These are phyloP conservation scores for Macrotrachela quadricornifera DNA, from an alignment of 1,140 invertebrate genomes.

Conservation along the genomic window DNA sequence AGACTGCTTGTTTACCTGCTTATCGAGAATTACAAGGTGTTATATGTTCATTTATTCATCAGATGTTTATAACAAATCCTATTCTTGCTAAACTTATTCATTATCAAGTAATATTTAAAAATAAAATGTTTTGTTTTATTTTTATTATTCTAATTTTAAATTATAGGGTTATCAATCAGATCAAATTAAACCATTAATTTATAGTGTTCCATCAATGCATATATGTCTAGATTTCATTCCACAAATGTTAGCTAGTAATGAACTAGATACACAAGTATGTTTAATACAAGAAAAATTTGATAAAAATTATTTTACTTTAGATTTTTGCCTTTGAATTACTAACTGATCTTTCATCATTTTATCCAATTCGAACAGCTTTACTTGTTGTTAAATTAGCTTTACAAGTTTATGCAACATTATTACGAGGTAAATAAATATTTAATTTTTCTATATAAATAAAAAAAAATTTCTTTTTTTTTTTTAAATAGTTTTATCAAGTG, in stretches of 20 bases:
- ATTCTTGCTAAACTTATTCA: conserved; percentile 85
- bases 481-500: not conserved
- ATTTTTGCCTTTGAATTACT: conserved; percentile 78
- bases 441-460: not conserved
- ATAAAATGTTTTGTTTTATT: not conserved
- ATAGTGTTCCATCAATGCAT: conserved; percentile 89
- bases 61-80: conserved; percentile 85
- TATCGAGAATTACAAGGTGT: conserved; percentile 72
- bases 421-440: conserved; percentile 37
- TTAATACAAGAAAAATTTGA: not conserved
- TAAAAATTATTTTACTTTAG: conserved; percentile 16
- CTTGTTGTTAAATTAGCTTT: conserved; percentile 68
- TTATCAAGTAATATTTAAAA: conserved; percentile 52
- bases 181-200: conserved; percentile 62
- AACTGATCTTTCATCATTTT: conserved; percentile 71
- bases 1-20: conserved; percentile 45
- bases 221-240: conserved; percentile 90
- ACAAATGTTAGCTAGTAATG: conserved; percentile 73
- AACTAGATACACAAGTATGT: conserved; percentile 60
- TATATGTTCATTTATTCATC: conserved; percentile 82
- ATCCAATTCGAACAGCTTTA: conserved; percentile 71
- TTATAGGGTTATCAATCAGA: conserved; percentile 67
- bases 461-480: not conserved
- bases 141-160: conserved; percentile 16
- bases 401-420: conserved; percentile 62